Conservation (phyloP, 2,888 invertebrate species). For the Sinotaia quadrata region DNA sequence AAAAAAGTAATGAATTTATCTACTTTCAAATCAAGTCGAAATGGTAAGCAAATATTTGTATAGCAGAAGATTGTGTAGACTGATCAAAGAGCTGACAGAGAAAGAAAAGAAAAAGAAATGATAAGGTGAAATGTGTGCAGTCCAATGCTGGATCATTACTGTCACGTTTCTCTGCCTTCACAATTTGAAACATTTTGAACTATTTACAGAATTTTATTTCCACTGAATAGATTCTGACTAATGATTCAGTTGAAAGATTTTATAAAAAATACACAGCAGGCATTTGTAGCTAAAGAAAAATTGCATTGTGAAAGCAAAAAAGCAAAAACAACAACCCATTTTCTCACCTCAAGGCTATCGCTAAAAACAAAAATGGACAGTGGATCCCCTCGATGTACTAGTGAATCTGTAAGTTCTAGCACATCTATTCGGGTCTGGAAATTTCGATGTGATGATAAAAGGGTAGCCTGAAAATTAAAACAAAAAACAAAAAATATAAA, state of each 20-base stretch:
- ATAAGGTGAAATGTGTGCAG: too few relatives aligned
- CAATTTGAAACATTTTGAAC: background rate
- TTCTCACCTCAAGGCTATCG: conserved; percentile 88
- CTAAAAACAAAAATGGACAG: conserved; percentile 93
- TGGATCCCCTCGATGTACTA: conserved; percentile 89
- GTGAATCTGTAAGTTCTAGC: conserved; percentile 82
- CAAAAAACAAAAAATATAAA: too few relatives aligned
- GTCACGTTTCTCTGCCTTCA: too few relatives aligned
- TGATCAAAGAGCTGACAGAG: too few relatives aligned
- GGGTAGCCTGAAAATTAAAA: conserved; percentile 90
- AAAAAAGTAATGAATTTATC: background rate
- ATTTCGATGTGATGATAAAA: conserved; percentile 92
- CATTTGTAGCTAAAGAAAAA: too few relatives aligned
- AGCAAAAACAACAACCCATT: background rate
- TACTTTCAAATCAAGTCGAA: background rate
- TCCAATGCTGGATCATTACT: too few relatives aligned
- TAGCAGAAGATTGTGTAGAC: too few relatives aligned
- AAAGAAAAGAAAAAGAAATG: too few relatives aligned
- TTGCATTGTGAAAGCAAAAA: background rate
- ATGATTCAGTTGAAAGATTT: too few relatives aligned
- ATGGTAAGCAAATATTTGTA: background rate
- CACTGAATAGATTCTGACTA: background rate
- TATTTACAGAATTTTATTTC: background rate
- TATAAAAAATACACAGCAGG: too few relatives aligned
- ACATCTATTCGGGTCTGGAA: conserved; percentile 92